Conservation (phyloP, 2,113 vertebrate genomes). For the Lynx canadensis region DNA sequence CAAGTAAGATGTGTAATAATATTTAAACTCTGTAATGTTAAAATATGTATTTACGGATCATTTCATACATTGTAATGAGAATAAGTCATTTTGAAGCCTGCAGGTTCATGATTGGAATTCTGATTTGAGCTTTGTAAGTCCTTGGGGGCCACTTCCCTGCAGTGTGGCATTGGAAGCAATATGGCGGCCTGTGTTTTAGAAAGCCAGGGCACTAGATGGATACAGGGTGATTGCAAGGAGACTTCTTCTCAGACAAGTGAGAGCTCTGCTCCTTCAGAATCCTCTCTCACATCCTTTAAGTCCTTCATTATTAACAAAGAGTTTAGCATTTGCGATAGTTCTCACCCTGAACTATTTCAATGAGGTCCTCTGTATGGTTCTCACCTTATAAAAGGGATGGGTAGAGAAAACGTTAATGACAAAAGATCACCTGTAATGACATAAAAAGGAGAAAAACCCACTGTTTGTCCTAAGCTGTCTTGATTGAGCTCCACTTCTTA, state of each 20-base stretch:
- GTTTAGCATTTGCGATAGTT: not conserved
- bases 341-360: not conserved
- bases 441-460: not conserved
- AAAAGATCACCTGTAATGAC: not conserved
- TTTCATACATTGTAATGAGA: conserved; percentile 67
- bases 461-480: not conserved
- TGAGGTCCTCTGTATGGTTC: not conserved
- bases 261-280: not conserved
- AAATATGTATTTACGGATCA: conserved; percentile 78
- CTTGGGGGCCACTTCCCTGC: not conserved
- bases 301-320: not conserved
- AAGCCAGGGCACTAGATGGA: not conserved
- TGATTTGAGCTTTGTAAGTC: conserved; percentile 44
- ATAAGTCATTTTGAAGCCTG: conserved; percentile 67
- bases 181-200: not conserved
- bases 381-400: not conserved
- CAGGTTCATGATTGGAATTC: not conserved
- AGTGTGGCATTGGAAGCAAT: not conserved
- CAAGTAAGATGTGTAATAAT: conserved; percentile 72
- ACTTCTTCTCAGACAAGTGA: not conserved
- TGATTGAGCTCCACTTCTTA: conserved; percentile 16
- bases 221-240: not conserved
- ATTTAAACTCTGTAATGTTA: conserved; percentile 76
- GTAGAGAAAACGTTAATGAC: not conserved
- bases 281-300: not conserved